Evolutionary conservation across 1,140 invertebrate genomes (phyloP), one percentile per base, ranked within the genome.

Genomic region (Drosophila pectinifera): DNA sequence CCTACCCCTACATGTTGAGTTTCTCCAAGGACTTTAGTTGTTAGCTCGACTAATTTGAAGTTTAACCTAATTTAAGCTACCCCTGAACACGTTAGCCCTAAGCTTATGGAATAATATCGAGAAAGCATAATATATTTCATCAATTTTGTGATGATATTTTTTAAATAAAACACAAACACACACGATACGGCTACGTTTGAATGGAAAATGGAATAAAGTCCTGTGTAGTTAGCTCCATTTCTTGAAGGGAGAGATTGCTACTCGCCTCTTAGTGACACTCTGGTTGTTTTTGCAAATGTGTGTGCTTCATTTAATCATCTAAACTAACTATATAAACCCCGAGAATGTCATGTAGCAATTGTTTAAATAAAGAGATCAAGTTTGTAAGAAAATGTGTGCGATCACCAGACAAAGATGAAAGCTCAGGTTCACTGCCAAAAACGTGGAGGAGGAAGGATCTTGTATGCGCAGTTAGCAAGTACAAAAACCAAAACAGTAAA

Each of bases 401-500:
- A 83, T 78, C 80, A 76, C 68, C 80, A 69, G 74, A 77, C 78
- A 84, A 88, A 83, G 67, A 86, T 80, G 85, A 78, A 88, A 91
- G 90, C 90, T 91, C 90, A 91, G 90, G 90, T 90, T 91, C 90
- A 91, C 90, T 91, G 90, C 90, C 90, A 91, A 91, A 53, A 91
- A 78, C 80, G 82, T 83, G 85, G 82, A 90, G 85, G 73, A 83
- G 58, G 86, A 90, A 74, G 80, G 80, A 70, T 68, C 39, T 49
- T 54, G 63, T 57, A 48, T 51, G 73, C 73, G 51, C 72, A 75
- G 73, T 76, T 38, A 69, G 65, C 67, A 75, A 75, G 53, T 75
- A 75, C 39, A 65, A 75, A 65, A 41, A n/a, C 18, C 4, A 22
- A 49, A 42, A 51, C 53, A 34, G 16, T 18, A 14, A 42, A 45